Evolutionary conservation across 64 coral and sea anemone genomes (phyloP).

Genomic region (Cladopsammia gracilis): DNA sequence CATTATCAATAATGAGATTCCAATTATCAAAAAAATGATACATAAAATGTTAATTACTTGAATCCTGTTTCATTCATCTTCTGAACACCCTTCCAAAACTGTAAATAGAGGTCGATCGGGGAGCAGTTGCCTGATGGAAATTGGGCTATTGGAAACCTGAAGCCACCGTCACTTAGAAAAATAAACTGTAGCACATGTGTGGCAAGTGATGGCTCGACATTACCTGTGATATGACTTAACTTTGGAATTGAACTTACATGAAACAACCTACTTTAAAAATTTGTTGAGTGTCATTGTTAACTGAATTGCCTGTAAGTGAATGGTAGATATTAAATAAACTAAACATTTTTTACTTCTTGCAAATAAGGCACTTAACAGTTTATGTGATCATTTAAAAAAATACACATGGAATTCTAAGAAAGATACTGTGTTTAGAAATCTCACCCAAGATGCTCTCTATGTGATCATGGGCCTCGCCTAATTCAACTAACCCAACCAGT

Average conservation of each 20-base stretch:
- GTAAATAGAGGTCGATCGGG: neutral
- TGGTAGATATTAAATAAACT: too few species aligned
- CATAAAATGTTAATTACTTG: constrained; percentile 13
- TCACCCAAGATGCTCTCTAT: constrained; percentile 55
- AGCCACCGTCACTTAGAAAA: constrained; percentile 50
- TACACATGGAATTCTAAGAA: neutral
- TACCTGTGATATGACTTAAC: too few species aligned
- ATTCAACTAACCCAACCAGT: constrained; percentile 75
- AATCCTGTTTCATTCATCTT: constrained; percentile 16
- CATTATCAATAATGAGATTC: too few species aligned
- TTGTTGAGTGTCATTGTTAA: too few species aligned
- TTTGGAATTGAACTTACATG: too few species aligned
- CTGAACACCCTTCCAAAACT: constrained; percentile 32
- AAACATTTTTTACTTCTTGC: too few species aligned
- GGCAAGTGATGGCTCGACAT: neutral
- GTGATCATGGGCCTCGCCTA: constrained; percentile 54
- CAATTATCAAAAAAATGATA: too few species aligned
- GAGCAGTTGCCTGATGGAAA: constrained; percentile 28
- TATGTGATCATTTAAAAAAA: too few species aligned
- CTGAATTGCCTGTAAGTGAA: too few species aligned
- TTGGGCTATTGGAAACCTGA: constrained; percentile 47
- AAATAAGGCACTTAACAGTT: too few species aligned
- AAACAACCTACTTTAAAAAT: too few species aligned
- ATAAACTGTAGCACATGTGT: constrained; percentile 42
- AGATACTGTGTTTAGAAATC: neutral